Base-by-base conservation (phyloP, 2,888 invertebrate species). In the Zygaena filipendulae region DNA sequence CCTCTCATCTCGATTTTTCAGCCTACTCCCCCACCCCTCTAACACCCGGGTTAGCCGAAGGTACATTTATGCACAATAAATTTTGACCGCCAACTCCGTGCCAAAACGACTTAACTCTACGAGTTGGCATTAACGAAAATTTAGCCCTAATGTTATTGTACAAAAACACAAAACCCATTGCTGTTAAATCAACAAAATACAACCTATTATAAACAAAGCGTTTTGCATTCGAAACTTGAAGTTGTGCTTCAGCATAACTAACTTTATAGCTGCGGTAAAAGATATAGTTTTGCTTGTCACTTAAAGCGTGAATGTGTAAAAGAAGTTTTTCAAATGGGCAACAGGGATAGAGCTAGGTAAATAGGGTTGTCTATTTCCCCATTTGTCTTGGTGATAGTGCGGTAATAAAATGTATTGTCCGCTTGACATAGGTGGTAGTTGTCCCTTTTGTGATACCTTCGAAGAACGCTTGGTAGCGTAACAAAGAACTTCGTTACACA, bases 11-110 rank as follows among this genome's bases (percentile, higher is more conserved):
- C 64, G 60, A 74, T 77, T 79, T 79, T 77, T 77, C 77, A 77
- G 75, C 77, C 77, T 75, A 75, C 75, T 56, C 68, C 69, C 58
- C 45, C 55, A 64, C 53, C 63, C 70, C 71, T 59, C 68, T 71
- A 74, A 74, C 72, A 55, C 71, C 75, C 72, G 71, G 72, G 75
- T 77, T 79, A 77, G 77, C 74, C 69, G 54, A 72, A 72, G 75
- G 67, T 77, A 75, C 79, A 75, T 77, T 79, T 79, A 79, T 77
- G 77, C 75, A 70, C 77, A 75, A 79, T 79, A 79, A 79, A 79
- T 79, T 79, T 77, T 74, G 72, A 74, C 74, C 71, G 63, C 64
- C 60, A 44, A 49, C 56, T 49, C 54, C 57, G 55, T 52, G 50
- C 44, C 59, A 57, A 67, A 75, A 74, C 60, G 67, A 52, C 66